phyloP scores from a whole-genome alignment of 2,113 vertebrate genomes.

The Clarias gariepinus region DNA sequence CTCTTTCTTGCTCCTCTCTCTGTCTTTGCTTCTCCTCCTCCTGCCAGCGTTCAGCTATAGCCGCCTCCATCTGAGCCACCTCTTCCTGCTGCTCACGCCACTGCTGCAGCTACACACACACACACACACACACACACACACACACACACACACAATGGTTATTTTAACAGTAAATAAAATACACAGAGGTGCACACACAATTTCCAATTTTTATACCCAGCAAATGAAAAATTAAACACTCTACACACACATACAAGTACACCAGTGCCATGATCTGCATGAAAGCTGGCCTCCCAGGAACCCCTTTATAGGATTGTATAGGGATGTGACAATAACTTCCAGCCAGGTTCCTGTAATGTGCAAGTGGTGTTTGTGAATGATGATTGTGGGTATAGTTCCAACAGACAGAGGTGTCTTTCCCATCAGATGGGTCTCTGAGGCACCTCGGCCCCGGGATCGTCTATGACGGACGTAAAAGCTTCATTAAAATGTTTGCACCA shows the following conservation, averaged over 20 bases:
- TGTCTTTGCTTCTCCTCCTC: constrained; percentile 75
- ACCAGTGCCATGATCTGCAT: too few relatives aligned
- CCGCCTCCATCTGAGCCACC: constrained; percentile 79
- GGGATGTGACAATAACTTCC: too few relatives aligned
- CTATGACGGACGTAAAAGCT: too few relatives aligned
- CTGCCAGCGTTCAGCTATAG: constrained; percentile 76
- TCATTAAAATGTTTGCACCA: too few relatives aligned
- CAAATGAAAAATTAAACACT: background rate
- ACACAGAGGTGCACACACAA: constrained; percentile 13
- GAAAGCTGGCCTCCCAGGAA: too few relatives aligned
- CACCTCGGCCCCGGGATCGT: too few relatives aligned
- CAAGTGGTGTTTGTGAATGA: too few relatives aligned
- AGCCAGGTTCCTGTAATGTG: too few relatives aligned
- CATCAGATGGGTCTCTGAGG: too few relatives aligned
- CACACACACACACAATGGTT: background rate
- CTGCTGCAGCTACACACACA: constrained; percentile 77
- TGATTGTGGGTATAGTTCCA: too few relatives aligned
- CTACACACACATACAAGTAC: background rate
- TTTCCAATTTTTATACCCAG: background rate
- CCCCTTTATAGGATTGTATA: too few relatives aligned
- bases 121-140: constrained; percentile 20
- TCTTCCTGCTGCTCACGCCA: constrained; percentile 87
- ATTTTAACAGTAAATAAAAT: background rate
- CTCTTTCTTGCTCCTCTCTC: constrained; percentile 76
- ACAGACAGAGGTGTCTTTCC: too few relatives aligned